These are phyloP conservation scores for Cheilosia scutellata DNA, from an alignment of 2,888 invertebrate genomes.

Conservation along the genomic window DNA sequence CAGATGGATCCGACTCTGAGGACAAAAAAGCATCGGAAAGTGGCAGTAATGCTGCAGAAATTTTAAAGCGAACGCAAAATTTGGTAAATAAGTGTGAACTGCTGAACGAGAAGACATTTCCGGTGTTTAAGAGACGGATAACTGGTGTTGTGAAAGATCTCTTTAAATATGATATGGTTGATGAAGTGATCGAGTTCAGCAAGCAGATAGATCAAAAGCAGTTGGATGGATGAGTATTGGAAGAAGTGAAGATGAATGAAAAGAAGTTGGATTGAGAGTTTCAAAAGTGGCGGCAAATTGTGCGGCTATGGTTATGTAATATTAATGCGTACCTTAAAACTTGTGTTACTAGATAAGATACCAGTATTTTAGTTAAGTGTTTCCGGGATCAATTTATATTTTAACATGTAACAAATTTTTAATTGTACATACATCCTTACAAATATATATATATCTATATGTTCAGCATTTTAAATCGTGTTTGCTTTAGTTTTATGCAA, in stretches of 20 bases:
- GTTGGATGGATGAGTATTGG: neutral
- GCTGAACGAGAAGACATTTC: conserved; percentile 79
- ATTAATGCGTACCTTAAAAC: conserved; percentile 51
- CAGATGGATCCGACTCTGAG: conserved; percentile 62
- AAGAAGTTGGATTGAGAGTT: neutral
- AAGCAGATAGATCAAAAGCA: neutral
- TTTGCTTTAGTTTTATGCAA: neutral
- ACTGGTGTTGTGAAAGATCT: conserved; percentile 79
- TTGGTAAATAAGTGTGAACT: conserved; percentile 79
- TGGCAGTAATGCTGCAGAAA: conserved; percentile 13
- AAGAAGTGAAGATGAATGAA: neutral
- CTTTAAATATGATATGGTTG: conserved; percentile 73
- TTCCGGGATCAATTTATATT: conserved; percentile 56
- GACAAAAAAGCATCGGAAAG: neutral
- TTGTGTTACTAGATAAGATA: conserved; percentile 65
- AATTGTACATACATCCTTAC: conserved; percentile 4
- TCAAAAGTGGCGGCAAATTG: conserved; percentile 21
- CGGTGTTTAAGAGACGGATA: conserved; percentile 80
- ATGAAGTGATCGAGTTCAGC: conserved; percentile 16
- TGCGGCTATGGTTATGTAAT: conserved; percentile 7
- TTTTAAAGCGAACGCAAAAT: conserved; percentile 72
- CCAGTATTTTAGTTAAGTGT: conserved; percentile 65
- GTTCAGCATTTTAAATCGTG: neutral
- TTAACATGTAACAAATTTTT: conserved; percentile 21
- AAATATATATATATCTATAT: neutral